Base-by-base conservation (phyloP, 2,797 vertebrate genomes). In the Coracias cyanogaster region DNA sequence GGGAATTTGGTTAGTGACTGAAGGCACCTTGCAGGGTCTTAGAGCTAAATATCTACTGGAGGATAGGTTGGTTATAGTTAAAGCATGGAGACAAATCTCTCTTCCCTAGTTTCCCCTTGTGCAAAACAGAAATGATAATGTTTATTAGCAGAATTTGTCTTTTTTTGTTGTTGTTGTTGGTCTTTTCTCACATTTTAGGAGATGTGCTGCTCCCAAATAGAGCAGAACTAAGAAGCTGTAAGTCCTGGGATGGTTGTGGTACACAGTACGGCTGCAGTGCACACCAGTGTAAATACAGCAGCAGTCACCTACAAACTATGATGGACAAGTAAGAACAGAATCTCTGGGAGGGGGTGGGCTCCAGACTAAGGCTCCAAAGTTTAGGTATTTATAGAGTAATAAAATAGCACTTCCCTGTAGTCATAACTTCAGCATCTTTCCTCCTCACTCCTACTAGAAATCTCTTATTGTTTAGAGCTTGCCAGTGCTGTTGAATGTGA, bases 171-270 rank as follows among this genome's bases (percentile, higher is more conserved):
- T 31, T 57, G 20, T 45, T 91, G n/a, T 71, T 86, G 65, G 4
- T 60, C 74, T 97, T 96, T 94, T 95, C 88, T 92, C 10, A 6
- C 70, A 16, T 37, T 82, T 76, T 55, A 80, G 60, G 55, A 61
- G 28, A 8, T 18, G 20, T n/a, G 12, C 51, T 84, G 35, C 18
- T 92, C 51, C 55, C 28, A 84, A 90, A 82, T 8, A 84, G 70
- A 89, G 61, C 90, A 89, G 83, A 89, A 84, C 31, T 29, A 84
- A 96, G 86, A 81, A 89, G 15, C 20, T 81, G 13, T 26, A 41
- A 69, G 46, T 84, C 80, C 66, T 62, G 64, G 46, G 28, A 43
- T 43, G 49, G 70, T 49, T 0, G 0, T 69, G 66, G 58, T 55
- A 73, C 15, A 26, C 0, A 4, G 70, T 58, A 69, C 39, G 17